Conservation (phyloP, 2,888 invertebrate genomes). For the Lamellibrachia satsuma region DNA sequence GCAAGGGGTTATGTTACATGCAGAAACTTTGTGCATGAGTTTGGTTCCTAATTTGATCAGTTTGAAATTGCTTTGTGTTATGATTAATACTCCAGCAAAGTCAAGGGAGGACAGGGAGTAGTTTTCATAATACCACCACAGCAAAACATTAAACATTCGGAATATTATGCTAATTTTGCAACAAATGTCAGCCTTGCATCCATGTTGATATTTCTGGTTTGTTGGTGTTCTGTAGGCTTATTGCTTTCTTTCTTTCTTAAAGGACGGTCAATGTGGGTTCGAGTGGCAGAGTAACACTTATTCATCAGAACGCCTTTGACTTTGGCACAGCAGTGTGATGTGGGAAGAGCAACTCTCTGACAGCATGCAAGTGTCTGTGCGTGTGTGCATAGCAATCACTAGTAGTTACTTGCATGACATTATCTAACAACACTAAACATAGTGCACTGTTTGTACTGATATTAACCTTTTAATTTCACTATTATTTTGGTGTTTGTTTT, state of each 20-base stretch:
- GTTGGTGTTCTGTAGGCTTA: background rate
- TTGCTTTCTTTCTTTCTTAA: conserved; percentile 13
- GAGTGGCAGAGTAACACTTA: background rate
- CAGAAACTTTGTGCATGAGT: background rate
- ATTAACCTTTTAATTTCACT: background rate
- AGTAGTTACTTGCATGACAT: background rate
- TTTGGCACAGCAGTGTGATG: background rate
- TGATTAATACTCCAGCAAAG: background rate
- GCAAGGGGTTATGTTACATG: background rate
- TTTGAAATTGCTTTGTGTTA: background rate
- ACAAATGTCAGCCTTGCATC: too few relatives aligned
- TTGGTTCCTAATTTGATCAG: conserved; percentile 2
- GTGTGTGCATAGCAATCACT: background rate
- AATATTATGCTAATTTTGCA: background rate
- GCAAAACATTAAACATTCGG: background rate
- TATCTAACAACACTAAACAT: background rate
- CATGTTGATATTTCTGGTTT: background rate
- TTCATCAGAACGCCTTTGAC: background rate
- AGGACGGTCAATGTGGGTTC: background rate
- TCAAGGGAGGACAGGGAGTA: background rate
- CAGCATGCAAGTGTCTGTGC: background rate
- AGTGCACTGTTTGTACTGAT: conserved; percentile 1
- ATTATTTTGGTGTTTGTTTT: background rate
- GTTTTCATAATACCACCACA: background rate
- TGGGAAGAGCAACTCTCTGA: background rate